Base-by-base conservation (phyloP, 2,888 invertebrate species). In the Drosophila recens region DNA sequence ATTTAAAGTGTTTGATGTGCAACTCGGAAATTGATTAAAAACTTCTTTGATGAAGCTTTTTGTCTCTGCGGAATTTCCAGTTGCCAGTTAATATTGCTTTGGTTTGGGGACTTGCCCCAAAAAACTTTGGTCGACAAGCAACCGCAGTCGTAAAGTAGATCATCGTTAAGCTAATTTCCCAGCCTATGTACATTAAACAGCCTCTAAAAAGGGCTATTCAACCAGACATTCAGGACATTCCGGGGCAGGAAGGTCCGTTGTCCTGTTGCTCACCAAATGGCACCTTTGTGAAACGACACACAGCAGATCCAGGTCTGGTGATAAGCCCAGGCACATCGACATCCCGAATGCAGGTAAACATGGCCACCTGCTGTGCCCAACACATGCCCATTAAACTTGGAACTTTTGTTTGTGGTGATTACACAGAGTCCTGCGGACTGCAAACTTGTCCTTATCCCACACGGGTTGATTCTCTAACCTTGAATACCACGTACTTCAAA, bases 131-230 rank as follows among this genome's bases (percentile, higher is more conserved):
- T 15, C 52, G 38, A 43, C 77, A 38, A 34, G 62, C 23, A 63
- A 34, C 51, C 61, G 27, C 61, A 72, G 59, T 58, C 80, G 61
- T 79, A 58, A 75, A 75, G 57, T 78, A 72, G 54, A 77, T 68
- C 63, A 63, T 72, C 63, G 64, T 82, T 68, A 82, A 65, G 66
- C 82, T 67, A 82, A 78, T 78, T 78, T 78, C 34, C 30, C 56
- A 36, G 64, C 23, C 58, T 27, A 8, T 30, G 30, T 30, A 67
- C 75, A 74, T 73, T 66, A 52, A 51, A 48, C 34, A 53, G 49
- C 45, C 51, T 27, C 59, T 40, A 43, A 64, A 62, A 69, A 48
- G 48, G 48, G n/a, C 74, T 62, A 62, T 58, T 79, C 58, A 30
- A 49, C 54, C 23, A 8, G 45, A 33, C 59, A 72, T 65, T 61